Evolutionary conservation across 1,140 invertebrate species (phyloP).

Genomic region (Potamilus streckersoni): DNA sequence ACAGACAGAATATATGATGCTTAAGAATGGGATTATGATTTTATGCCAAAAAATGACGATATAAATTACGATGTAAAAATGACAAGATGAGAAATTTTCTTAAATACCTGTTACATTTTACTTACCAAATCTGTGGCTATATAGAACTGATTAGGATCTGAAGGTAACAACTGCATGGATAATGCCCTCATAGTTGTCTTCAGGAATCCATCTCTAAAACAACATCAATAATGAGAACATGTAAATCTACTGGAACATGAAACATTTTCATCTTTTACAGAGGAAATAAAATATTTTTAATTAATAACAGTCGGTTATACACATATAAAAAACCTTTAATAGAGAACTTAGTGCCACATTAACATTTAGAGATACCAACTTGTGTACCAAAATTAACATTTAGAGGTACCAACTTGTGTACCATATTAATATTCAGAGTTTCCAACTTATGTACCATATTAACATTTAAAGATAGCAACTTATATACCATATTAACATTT

Average conservation of each 20-base stretch:
- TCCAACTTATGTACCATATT: too few relatives aligned
- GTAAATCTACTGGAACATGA: not conserved
- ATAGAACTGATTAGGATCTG: conserved; percentile 72
- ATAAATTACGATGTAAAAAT: too few relatives aligned
- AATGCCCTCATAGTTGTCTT: conserved; percentile 55
- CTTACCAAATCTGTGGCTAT: conserved; percentile 71
- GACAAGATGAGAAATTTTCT: not conserved
- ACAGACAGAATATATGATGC: too few relatives aligned
- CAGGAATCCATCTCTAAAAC: conserved; percentile 38
- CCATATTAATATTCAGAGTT: too few relatives aligned
- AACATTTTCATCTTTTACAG: conserved; percentile 3
- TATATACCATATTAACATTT: too few relatives aligned
- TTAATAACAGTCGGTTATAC: not conserved
- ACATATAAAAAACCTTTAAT: not conserved
- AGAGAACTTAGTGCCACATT: not conserved
- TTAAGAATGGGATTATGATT: too few relatives aligned
- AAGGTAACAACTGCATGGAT: conserved; percentile 70
- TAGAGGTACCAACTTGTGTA: too few relatives aligned
- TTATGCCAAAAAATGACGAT: too few relatives aligned
- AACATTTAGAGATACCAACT: too few relatives aligned
- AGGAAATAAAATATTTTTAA: not conserved
- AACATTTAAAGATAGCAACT: too few relatives aligned
- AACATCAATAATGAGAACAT: conserved; percentile 13
- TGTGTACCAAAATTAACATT: too few relatives aligned
- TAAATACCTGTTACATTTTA: conserved; percentile 8